Conservation (phyloP, 2,797 vertebrate species). For the Squalus acanthias region DNA sequence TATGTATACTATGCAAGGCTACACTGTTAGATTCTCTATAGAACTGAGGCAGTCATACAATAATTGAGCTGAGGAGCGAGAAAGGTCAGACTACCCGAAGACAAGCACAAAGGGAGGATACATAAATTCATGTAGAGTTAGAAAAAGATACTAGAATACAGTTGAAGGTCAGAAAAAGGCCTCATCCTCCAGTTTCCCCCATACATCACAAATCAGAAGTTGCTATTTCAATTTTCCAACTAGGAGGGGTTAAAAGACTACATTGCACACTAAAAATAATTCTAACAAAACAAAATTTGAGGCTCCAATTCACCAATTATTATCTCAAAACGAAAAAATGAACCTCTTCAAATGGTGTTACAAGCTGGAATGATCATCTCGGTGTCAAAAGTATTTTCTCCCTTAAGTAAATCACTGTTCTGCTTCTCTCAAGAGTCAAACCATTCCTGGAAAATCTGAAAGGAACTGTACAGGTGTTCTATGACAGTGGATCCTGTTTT, state of each 20-base stretch:
- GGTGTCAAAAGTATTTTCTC: neutral
- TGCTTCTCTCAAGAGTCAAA: neutral
- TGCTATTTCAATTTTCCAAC: neutral
- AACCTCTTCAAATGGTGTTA: neutral
- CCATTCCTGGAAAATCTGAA: neutral
- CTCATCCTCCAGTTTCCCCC: neutral
- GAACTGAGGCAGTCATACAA: neutral
- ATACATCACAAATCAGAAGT: neutral
- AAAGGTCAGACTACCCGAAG: neutral
- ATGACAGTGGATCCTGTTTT: neutral
- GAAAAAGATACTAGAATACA: too few species aligned
- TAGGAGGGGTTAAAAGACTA: neutral
- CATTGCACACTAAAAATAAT: neutral
- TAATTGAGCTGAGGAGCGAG: neutral
- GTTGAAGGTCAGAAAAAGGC: neutral
- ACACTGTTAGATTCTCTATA: too few species aligned
- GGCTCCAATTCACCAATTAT: too few species aligned
- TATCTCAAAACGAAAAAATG: too few species aligned
- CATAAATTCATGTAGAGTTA: too few species aligned
- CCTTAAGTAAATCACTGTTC: neutral
- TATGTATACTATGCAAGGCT: neutral
- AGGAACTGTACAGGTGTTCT: neutral
- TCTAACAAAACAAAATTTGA: neutral
- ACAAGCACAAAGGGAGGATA: neutral
- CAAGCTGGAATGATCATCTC: neutral